phyloP scores from a whole-genome alignment of 2,797 vertebrate species.

The Eospalax fontanierii region DNA sequence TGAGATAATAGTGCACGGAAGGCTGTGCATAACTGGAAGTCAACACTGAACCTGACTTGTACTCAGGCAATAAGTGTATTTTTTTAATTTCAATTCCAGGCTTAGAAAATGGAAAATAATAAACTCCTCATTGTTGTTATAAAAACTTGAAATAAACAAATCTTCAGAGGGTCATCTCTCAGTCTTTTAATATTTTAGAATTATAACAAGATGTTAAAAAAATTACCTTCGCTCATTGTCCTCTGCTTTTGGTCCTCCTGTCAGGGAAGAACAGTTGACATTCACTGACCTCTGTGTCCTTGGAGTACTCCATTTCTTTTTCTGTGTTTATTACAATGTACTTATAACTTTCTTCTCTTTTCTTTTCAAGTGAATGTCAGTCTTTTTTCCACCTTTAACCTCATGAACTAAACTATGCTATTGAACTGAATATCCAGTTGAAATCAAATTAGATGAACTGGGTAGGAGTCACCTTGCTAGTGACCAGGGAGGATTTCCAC shows the following conservation, averaged over 20 bases:
- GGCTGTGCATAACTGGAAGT: neutral
- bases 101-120: neutral
- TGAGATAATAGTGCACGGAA: neutral
- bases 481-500: neutral
- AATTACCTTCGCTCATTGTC: neutral
- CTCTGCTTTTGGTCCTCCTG: neutral
- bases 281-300: neutral
- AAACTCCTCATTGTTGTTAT: neutral
- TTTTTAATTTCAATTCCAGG: neutral
- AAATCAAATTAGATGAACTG: conserved; percentile 44
- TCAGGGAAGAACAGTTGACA: neutral
- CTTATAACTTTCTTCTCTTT: neutral
- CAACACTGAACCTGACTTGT: neutral
- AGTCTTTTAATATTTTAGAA: neutral
- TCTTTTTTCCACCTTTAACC: conserved; percentile 2
- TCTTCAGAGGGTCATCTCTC: neutral
- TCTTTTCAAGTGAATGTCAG: neutral
- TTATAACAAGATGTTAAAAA: neutral
- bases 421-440: neutral
- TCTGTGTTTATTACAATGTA: neutral
- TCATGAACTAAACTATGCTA: neutral
- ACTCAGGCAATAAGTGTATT: neutral
- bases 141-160: conserved; percentile 16
- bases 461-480: neutral
- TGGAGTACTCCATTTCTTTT: neutral